phyloP scores from a whole-genome alignment of 2,797 vertebrate species.

The Erethizon dorsatum region DNA sequence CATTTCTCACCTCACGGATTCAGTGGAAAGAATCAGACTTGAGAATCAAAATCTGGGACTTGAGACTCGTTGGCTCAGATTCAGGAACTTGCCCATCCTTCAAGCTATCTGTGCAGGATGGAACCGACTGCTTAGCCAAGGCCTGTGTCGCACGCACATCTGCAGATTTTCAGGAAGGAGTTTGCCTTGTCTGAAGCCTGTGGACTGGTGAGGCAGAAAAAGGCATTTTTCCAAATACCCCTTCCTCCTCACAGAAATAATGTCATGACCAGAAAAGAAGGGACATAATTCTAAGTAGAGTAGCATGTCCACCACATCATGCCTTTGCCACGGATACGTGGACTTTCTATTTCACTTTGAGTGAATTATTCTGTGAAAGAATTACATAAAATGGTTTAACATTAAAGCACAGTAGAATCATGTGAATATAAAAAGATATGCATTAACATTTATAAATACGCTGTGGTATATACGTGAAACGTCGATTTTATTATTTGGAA shows the following conservation, averaged over 20 bases:
- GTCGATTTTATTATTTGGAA: neutral
- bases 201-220: neutral
- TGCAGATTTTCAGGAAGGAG: neutral
- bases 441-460: neutral
- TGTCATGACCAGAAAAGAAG: neutral
- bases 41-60: neutral
- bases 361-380: neutral
- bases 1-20: neutral
- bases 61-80: neutral
- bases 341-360: neutral
- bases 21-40: neutral
- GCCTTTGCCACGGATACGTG: neutral
- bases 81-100: neutral
- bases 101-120: neutral
- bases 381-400: neutral
- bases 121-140: neutral
- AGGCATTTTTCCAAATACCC: neutral
- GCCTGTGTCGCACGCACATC: neutral
- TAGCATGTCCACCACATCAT: neutral
- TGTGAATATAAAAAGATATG: neutral
- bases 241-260: neutral
- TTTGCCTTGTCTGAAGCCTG: neutral
- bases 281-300: neutral
- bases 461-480: neutral
- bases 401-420: neutral